Evolutionary conservation across 2,113 vertebrate genomes (phyloP).

Genomic region (Cettia cetti): DNA sequence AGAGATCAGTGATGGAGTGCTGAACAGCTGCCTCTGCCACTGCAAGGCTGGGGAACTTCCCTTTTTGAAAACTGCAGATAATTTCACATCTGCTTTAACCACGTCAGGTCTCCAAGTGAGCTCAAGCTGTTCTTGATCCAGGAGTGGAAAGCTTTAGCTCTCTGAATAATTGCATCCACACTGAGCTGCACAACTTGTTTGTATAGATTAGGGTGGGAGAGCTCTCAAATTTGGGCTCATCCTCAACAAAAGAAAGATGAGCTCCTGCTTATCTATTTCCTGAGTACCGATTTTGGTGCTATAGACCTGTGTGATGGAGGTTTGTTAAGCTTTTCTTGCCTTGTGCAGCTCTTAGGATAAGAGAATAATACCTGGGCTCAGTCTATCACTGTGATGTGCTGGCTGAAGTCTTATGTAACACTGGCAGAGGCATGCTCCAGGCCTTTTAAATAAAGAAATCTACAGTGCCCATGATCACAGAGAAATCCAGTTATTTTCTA

Average conservation of each 20-base stretch:
- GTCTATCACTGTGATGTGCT: neutral
- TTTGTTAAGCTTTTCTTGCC: neutral
- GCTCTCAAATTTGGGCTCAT: neutral
- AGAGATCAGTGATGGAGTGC: neutral
- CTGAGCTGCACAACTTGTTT: neutral
- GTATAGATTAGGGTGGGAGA: neutral
- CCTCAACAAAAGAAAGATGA: neutral
- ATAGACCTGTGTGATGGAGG: accelerated
- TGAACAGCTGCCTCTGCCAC: neutral
- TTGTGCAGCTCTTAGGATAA: neutral
- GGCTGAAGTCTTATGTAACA: neutral
- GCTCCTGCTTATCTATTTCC: neutral
- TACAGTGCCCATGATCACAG: neutral
- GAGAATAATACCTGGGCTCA: neutral
- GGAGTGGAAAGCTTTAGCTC: neutral
- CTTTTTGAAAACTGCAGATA: neutral
- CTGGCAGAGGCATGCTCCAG: neutral
- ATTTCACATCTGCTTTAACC: neutral
- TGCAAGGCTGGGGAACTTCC: neutral
- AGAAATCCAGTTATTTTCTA: neutral
- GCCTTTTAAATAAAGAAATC: neutral
- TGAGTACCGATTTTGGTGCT: neutral
- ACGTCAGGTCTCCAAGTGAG: neutral
- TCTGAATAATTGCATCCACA: neutral
- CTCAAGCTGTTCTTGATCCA: neutral